These are phyloP conservation scores for Phyllopteryx taeniolatus DNA, from an alignment of 2,113 vertebrate genomes.

Conservation along the genomic window DNA sequence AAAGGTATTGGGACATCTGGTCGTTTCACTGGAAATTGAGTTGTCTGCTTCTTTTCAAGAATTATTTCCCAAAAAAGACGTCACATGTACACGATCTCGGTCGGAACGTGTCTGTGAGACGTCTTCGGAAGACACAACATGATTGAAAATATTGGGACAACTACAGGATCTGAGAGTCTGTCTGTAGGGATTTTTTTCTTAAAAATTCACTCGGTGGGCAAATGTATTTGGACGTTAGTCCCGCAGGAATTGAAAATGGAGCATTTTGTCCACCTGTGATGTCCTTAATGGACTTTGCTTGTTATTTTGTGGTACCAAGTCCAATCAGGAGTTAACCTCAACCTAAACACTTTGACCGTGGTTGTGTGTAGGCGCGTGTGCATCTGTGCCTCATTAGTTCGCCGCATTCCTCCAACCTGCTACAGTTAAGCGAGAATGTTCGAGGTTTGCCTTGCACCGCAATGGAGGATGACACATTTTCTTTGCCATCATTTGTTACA, in stretches of 20 bases:
- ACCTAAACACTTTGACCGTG: conserved; percentile 12
- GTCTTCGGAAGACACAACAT: no score
- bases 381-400: conserved; percentile 33
- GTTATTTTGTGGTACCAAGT: conserved; percentile 19
- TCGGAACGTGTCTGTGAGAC: no score
- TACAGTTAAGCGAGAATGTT: conserved; percentile 4
- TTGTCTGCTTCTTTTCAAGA: no score
- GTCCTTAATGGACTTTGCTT: background rate
- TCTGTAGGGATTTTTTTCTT: no score
- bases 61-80: no score
- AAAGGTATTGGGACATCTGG: background rate
- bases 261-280: background rate
- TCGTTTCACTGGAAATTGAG: no score
- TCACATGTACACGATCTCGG: no score
- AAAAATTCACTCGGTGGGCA: no score
- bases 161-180: no score
- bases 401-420: conserved; percentile 9
- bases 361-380: conserved; percentile 16
- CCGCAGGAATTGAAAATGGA: no score
- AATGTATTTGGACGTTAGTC: no score
- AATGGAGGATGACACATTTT: background rate
- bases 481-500: background rate
- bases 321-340: conserved; percentile 23
- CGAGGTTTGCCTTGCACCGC: background rate
- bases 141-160: no score